Evolutionary conservation across 1,140 invertebrate genomes (phyloP).

Genomic region (Prorops nasuta): DNA sequence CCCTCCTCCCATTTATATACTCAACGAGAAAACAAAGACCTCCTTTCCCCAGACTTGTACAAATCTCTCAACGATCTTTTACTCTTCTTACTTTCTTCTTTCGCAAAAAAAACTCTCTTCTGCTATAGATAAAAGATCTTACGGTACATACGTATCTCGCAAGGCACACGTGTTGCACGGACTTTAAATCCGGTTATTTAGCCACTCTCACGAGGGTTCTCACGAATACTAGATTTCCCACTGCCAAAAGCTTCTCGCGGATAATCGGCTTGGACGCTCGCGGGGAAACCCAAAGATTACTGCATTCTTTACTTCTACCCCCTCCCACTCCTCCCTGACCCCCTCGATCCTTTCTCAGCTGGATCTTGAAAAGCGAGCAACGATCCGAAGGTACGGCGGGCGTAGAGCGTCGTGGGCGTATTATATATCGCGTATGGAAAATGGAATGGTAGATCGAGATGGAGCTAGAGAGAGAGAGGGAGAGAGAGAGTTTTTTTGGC

Average conservation of each 20-base stretch:
- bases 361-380: background rate
- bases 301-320: background rate
- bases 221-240: slow-evolving; percentile 1
- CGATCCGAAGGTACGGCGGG: background rate
- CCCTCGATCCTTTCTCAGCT: background rate
- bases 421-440: background rate
- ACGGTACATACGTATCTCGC: too few relatives aligned
- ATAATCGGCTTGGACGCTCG: too few relatives aligned
- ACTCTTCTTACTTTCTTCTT: slow-evolving; percentile 1
- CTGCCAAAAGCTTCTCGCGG: background rate
- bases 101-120: too few relatives aligned
- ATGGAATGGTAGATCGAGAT: background rate
- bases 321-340: background rate
- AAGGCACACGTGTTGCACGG: background rate
- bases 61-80: background rate
- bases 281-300: too few relatives aligned
- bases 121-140: too few relatives aligned
- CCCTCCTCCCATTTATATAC: background rate
- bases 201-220: background rate
- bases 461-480: slow-evolving; percentile 3
- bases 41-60: slow-evolving; percentile 12
- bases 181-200: background rate
- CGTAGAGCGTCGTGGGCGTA: background rate
- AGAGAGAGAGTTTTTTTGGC: slow-evolving; percentile 1
- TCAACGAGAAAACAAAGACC: background rate